Evolutionary conservation across 1,140 invertebrate species (phyloP).

Genomic region (Zaprionus kolodkinae): DNA sequence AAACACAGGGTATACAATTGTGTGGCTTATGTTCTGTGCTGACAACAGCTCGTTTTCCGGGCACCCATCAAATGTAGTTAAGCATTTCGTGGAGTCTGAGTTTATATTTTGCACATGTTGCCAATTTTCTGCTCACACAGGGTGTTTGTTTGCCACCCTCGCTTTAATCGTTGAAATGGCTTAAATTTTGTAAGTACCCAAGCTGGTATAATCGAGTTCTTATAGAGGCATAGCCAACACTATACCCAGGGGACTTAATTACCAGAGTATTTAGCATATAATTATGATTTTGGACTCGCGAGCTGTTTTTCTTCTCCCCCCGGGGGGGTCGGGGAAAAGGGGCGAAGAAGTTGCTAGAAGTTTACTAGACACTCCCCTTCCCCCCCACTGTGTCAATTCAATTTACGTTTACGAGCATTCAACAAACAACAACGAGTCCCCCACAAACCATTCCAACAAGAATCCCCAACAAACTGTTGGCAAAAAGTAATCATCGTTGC

Average conservation of each 20-base stretch:
- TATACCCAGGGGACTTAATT: slow-evolving; percentile 69
- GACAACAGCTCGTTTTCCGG: slow-evolving; percentile 38
- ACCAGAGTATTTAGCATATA: slow-evolving; percentile 77
- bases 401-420: slow-evolving; percentile 73
- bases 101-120: slow-evolving; percentile 62
- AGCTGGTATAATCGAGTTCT: slow-evolving; percentile 59
- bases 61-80: slow-evolving; percentile 9
- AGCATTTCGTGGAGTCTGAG: slow-evolving; percentile 9
- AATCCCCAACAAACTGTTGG: slow-evolving; percentile 53
- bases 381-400: slow-evolving; percentile 73
- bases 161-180: slow-evolving; percentile 16
- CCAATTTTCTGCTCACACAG: slow-evolving; percentile 38
- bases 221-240: slow-evolving; percentile 29
- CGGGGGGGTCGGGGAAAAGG: background rate
- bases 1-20: slow-evolving; percentile 7
- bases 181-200: slow-evolving; percentile 38
- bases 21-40: slow-evolving; percentile 16
- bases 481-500: slow-evolving; percentile 81
- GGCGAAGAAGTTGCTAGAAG: slow-evolving; percentile 21
- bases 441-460: slow-evolving; percentile 16
- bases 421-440: slow-evolving; percentile 33
- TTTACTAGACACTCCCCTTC: too few relatives aligned
- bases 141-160: slow-evolving; percentile 16
- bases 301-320: slow-evolving; percentile 2
- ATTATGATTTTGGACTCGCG: slow-evolving; percentile 65